Evolutionary conservation across 2,888 invertebrate species (phyloP), one percentile per base, ranked within the genome.

Genomic region (Epistrophe grossulariae): DNA sequence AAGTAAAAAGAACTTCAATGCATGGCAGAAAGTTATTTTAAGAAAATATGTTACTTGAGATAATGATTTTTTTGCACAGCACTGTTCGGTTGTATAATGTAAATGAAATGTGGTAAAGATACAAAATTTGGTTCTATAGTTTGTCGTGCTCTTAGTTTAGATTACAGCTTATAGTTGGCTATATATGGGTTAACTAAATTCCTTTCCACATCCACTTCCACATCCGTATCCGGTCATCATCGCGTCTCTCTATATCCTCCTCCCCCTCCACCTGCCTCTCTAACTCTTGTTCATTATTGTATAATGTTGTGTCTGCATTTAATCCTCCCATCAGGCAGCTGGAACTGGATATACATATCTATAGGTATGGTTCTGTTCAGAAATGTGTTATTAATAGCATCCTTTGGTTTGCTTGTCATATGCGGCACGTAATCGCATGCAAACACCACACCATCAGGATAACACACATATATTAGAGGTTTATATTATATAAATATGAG

Each of bases 321-420:
- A 50, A 50, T 68, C 64, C 60, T 24, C 24, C 5, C 35, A n/a
- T n/a, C n/a, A 10, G 31, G 13, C 24, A 11, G 24, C 43, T 40
- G 45, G 1, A 7, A 31, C 31, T 35, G 35, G n/a, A n/a, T n/a
- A n/a, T n/a, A n/a, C n/a, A n/a, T n/a, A n/a, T n/a, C n/a, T n/a
- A n/a, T n/a, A n/a, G n/a, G 10, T 60, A 17, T 19, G 15, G 1
- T 28, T 38, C 3, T 68, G 15, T 17, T 17, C 50, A 17, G 52
- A 24, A 52, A 38, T 68, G 50, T 68, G 50, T 50, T 68, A 68
- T 68, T 52, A 70, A 70, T 70, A 70, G 52, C 31, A 55, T 55
- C 52, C 52, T 55, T 28, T 38, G 15, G 52, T 52, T 55, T 66
- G 40, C 17, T 40, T 70, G 70, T 55, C 70, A 70, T 52, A 55